Evolutionary conservation across 2,797 vertebrate species (phyloP).

Genomic region (Falco berigora): DNA sequence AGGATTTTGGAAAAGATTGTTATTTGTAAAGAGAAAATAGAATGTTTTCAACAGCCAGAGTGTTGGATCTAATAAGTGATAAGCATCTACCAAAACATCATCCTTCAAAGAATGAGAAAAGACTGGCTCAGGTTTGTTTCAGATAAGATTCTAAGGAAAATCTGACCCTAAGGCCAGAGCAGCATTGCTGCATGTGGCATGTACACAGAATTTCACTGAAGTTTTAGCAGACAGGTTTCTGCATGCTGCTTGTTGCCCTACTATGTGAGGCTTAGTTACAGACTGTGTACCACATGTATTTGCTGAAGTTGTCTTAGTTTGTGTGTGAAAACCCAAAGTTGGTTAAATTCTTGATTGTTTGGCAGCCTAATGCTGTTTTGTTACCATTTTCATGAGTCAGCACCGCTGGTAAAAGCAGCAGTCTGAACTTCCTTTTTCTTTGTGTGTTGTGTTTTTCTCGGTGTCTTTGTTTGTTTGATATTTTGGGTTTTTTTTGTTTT

Average conservation of each 20-base stretch:
- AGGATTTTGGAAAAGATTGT: neutral
- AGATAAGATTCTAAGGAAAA: neutral
- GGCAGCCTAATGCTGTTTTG: neutral
- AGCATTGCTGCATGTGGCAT: neutral
- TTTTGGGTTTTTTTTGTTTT: neutral
- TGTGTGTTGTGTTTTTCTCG: neutral
- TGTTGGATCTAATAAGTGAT: neutral
- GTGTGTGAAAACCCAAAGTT: neutral
- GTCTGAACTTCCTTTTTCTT: neutral
- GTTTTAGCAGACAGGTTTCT: neutral
- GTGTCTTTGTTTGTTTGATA: neutral
- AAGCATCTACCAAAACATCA: neutral
- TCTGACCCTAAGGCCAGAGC: neutral
- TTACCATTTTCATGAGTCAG: neutral
- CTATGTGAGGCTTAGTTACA: neutral
- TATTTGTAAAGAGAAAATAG: neutral
- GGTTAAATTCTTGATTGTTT: neutral
- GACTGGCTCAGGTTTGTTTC: neutral
- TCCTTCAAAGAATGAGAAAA: neutral
- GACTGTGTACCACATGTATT: neutral
- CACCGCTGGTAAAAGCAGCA: neutral
- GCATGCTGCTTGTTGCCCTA: neutral
- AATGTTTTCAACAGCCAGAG: neutral
- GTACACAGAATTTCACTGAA: neutral
- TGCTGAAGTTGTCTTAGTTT: neutral